Percentiles rank a stretch among this genome's conserved stretches.
These are phyloP conservation scores for Labia minor DNA, from an alignment of 2,888 invertebrate species.

Conservation along the genomic window DNA sequence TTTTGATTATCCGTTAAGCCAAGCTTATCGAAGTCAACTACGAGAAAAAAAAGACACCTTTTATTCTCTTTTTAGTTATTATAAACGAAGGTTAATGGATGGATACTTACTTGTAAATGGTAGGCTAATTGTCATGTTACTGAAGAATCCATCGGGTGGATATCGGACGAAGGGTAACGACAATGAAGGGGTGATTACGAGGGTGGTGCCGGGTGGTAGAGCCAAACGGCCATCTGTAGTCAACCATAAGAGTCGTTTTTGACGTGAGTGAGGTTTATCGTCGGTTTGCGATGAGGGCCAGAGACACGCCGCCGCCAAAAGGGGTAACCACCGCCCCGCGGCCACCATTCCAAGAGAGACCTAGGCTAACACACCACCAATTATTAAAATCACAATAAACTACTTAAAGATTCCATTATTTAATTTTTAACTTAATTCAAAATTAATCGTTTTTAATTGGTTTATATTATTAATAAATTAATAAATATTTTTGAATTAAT, in stretches of 20 bases:
- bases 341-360: neutral
- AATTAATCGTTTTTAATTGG: no score
- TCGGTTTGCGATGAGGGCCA: constrained; percentile 28
- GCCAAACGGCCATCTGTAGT: constrained; percentile 75
- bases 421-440: no score
- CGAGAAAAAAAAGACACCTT: constrained; percentile 27
- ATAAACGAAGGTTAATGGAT: neutral
- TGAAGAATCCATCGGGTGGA: constrained; percentile 74
- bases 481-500: no score
- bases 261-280: constrained; percentile 51
- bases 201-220: constrained; percentile 68
- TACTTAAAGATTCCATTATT: no score
- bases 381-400: no score
- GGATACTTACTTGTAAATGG: constrained; percentile 73
- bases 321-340: neutral
- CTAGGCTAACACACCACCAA: neutral
- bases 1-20: constrained; percentile 82
- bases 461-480: no score
- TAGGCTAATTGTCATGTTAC: constrained; percentile 71
- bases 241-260: constrained; percentile 74
- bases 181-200: constrained; percentile 68
- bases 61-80: neutral
- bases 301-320: neutral
- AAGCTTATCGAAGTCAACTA: constrained; percentile 76
- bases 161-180: constrained; percentile 73